Evolutionary conservation across 2,797 vertebrate species (phyloP), one percentile per base, ranked within the genome.

Genomic region (Cephalopachus bancanus): DNA sequence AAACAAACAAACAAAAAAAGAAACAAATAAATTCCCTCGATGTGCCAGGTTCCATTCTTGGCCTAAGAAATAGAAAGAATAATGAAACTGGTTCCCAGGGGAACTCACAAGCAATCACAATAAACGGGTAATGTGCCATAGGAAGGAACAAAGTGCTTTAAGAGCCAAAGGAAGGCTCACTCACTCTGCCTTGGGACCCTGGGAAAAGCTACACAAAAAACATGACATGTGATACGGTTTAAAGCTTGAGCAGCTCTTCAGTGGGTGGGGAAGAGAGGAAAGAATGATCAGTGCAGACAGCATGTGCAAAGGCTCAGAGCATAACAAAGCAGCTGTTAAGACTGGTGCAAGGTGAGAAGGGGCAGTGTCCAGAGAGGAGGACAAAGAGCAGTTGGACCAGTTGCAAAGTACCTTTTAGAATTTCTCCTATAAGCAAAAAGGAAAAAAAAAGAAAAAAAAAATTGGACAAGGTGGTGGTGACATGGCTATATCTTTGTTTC

Each of bases 1-100:
- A 37, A 37, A 37, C 37, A 37, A 37, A 37, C 37, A 37, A 37
- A 37, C 37, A 37, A 37, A 37, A 2, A 37, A 37, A 37, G 2
- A 37, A 37, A 37, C 3, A 37, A 37, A 37, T 78, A 24, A 88
- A 94, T 85, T 89, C 59, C 62, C 49, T 74, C 74, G 72, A 19
- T 60, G 72, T 85, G 59, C 62, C 94, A 79, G 26, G 20, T 81
- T 83, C 85, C 59, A 57, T 64, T 87, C 37, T 30, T 28, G 33
- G 64, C 59, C 80, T 89, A 74, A 71, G 78, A 83, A 74, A 89
- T 5, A 94, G 24, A 75, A 76, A 94, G 44, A 79, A 88, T 51
- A 95, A 67, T 89, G 69, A 78, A 26, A 22, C 11, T 65, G 26
- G 15, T 59, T 74, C 84, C 89, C 59, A 75, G 53, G 75, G 22